Evolutionary conservation across 2,113 vertebrate genomes (phyloP), one percentile per base, ranked within the genome.

Genomic region (Neogale vison): DNA sequence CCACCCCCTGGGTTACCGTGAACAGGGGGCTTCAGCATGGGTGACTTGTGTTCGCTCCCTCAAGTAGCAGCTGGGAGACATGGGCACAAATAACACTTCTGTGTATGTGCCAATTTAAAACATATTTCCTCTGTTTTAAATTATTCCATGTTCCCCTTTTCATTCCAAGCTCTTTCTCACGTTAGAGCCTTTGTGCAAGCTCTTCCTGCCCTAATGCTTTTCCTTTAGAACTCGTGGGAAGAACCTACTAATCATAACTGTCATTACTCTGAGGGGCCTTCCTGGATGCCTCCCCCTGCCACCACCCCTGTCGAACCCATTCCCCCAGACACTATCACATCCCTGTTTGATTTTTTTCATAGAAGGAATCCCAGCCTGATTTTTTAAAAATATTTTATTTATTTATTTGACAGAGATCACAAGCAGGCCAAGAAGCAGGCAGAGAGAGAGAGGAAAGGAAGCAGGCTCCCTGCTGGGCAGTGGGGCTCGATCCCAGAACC

Each of bases 1-100:
- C n/a, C 0, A 1, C 31, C 39, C 4, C 77, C 15, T 12, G 18
- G 3, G 24, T 36, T 59, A 4, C 29, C 2, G 1, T 0, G 5
- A 69, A 57, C 3, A 5, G 1, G 6, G 3, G 47, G 39, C 20
- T 93, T 80, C 77, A 83, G 50, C 61, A 21, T 59, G 20, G 0
- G 29, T 39, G 76, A 57, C 5, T 47, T 90, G 50, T 21, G 20
- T 8, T 50, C 5, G 21, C 23, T 47, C 31, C 63, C 67, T 94
- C 63, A 15, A 13, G 11, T 11, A 71, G 76, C 47, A 55, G 45
- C 34, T 45, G 47, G 36, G 14, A 81, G 36, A 65, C 9, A 18
- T 0, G 57, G 81, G 9, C 52, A 59, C 79, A 96, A 79, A 31
- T 36, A 24, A n/a, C 29, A 18, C 34, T 42, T 79, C n/a, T 39